These are phyloP conservation scores for Apocrypta bakeri DNA, from an alignment of 1,140 invertebrate genomes.

Conservation along the genomic window DNA sequence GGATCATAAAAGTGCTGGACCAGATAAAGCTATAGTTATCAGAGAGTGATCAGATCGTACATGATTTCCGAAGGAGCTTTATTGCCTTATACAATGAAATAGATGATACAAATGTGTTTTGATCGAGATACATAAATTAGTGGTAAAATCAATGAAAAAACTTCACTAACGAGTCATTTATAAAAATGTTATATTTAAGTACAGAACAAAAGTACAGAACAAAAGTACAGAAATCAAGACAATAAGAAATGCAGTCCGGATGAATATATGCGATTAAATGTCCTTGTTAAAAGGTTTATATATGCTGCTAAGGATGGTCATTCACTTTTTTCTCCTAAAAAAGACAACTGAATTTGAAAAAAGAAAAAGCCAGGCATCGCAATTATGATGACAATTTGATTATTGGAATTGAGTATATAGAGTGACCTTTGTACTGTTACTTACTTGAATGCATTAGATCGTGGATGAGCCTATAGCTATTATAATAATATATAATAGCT, in stretches of 20 bases:
- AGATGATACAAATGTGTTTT: not conserved
- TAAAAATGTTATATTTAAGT: no score
- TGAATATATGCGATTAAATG: constrained; percentile 6
- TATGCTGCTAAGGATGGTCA: constrained; percentile 38
- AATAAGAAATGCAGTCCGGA: constrained; percentile 2
- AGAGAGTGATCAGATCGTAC: constrained; percentile 2
- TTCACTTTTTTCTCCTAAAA: constrained; percentile 44
- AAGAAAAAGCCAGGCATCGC: constrained; percentile 44
- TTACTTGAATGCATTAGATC: constrained; percentile 24
- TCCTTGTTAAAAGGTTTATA: constrained; percentile 18
- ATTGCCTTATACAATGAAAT: constrained; percentile 23
- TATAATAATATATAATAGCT: no score
- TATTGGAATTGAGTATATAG: not conserved
- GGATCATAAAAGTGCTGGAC: not conserved
- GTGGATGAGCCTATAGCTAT: not conserved
- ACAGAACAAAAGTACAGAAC: not conserved
- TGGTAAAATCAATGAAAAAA: no score
- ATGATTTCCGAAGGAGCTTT: constrained; percentile 23
- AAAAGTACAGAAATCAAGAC: not conserved
- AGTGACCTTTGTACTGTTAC: not conserved
- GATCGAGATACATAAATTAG: not conserved
- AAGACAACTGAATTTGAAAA: constrained; percentile 37
- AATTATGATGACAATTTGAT: constrained; percentile 20
- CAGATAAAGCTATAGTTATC: not conserved
- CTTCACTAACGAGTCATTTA: no score